Percentiles rank a stretch among this genome's conserved stretches.
Conservation (phyloP, 2,113 vertebrate genomes). For the Rutilus rutilus region DNA sequence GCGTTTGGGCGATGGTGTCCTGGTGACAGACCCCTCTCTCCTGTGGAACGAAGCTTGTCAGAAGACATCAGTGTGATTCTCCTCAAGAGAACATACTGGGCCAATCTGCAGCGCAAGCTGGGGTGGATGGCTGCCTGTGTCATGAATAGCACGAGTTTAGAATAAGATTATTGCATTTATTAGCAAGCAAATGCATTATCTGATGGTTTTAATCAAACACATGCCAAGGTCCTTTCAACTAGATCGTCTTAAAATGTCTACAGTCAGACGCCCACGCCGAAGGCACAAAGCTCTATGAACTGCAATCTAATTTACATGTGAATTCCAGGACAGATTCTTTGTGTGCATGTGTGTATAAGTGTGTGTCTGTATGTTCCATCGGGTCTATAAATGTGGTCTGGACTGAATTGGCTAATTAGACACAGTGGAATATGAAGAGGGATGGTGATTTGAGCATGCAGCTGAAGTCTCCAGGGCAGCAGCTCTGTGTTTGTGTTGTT, state of each 20-base stretch:
- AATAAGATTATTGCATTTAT: constrained; percentile 2
- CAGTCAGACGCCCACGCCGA: neutral
- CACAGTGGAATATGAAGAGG: constrained; percentile 55
- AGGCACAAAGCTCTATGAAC: constrained; percentile 15
- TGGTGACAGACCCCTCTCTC: constrained; percentile 49
- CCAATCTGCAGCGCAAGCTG: constrained; percentile 39
- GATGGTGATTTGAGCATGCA: constrained; percentile 42
- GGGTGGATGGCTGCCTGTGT: constrained; percentile 42
- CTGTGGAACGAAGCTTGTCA: constrained; percentile 59
- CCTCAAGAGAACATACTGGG: constrained; percentile 50
- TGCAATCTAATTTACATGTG: constrained; percentile 30
- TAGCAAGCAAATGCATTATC: neutral
- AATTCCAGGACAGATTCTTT: constrained; percentile 26
- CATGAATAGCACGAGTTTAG: neutral
- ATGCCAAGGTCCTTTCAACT: neutral
- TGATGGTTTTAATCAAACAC: neutral
- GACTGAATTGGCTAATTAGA: constrained; percentile 57
- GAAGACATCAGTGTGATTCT: constrained; percentile 60
- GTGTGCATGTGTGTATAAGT: neutral
- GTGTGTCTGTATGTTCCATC: neutral
- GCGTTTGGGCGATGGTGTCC: constrained; percentile 50
- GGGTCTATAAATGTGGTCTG: constrained; percentile 46
- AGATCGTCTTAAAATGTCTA: neutral
- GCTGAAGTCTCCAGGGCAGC: constrained; percentile 57
- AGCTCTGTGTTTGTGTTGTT: constrained; percentile 55